Base-by-base conservation (phyloP, 2,797 vertebrate genomes). In the Tragopan temminckii region DNA sequence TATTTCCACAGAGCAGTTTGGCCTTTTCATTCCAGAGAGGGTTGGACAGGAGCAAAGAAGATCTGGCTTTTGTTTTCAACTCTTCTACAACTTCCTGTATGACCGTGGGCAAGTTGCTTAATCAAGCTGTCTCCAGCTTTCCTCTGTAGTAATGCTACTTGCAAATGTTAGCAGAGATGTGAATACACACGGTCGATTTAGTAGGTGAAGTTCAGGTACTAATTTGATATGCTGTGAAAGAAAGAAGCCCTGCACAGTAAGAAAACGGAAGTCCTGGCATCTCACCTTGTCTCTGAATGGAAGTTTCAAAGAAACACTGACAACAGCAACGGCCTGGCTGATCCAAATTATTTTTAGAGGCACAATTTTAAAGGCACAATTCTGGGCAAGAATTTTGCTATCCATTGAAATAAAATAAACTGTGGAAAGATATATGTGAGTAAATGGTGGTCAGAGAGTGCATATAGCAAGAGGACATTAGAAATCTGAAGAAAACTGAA, bases 11-110 rank as follows among this genome's bases (percentile, higher is more conserved):
- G n/a, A n/a, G 42, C 80, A 85, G 71, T 95, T 94, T 90, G 77
- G 81, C 42, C 87, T 88, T 96, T 97, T 97, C 74, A 92, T 97
- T 96, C 85, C 78, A 90, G 87, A 85, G 72, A 88, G 86, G 63
- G 80, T 15, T 90, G 92, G 92, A 93, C 88, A 90, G 89, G 80
- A 95, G 93, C 63, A 94, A 23, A 93, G 90, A 97, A 88, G 95
- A 93, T 96, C 93, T 97, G 94, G 92, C 96, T 96, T 97, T 95
- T 97, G 94, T 97, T 97, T 95, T 80, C 82, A 82, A 35, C 91
- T 95, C 92, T 95, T 93, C 95, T 97, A 96, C 91, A 96, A 97
- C 95, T 95, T 97, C 96, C 95, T 96, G 89, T 93, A 95, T 94
- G 92, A 95, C 93, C 91, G 92, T 96, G 94, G 93, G 94, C 93